These are phyloP conservation scores for Conchocele bisecta DNA, from an alignment of 2,888 invertebrate species.

Conservation along the genomic window DNA sequence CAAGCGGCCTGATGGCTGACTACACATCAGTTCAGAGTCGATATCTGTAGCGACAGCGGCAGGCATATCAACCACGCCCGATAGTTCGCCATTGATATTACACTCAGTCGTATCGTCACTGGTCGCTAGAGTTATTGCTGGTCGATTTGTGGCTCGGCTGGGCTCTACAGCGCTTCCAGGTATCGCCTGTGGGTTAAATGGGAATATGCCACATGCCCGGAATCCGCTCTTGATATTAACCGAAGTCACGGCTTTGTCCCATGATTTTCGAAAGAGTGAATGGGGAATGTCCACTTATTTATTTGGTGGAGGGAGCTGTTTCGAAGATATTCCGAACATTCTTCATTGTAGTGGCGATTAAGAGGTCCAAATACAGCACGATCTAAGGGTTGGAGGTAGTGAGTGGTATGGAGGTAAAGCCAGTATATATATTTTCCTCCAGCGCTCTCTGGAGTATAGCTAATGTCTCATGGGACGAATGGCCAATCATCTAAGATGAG, in stretches of 20 bases:
- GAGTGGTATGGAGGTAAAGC: constrained; percentile 53
- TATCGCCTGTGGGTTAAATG: constrained; percentile 29
- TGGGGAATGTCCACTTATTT: constrained; percentile 43
- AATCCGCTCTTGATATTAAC: constrained; percentile 43
- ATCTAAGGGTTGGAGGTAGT: constrained; percentile 48
- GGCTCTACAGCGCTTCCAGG: constrained; percentile 22
- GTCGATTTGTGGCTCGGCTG: too few species aligned
- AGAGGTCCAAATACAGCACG: constrained; percentile 48
- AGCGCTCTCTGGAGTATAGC: constrained; percentile 53
- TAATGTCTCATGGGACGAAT: constrained; percentile 58
- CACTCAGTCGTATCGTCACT: too few species aligned
- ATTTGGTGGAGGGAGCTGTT: constrained; percentile 26
- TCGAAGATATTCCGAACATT: constrained; percentile 40
- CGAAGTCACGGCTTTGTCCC: constrained; percentile 34
- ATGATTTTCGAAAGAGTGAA: constrained; percentile 27
- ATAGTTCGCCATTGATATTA: too few species aligned
- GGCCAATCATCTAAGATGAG: constrained; percentile 62
- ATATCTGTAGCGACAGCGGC: too few species aligned
- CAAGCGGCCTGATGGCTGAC: too few species aligned
- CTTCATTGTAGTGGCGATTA: constrained; percentile 44
- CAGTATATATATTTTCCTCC: constrained; percentile 39
- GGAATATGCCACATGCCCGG: constrained; percentile 36
- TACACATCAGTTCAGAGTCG: too few species aligned
- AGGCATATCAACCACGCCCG: too few species aligned
- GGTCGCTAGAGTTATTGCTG: too few species aligned